A percentile compares a stretch with the other conserved stretches of the same genome.
Evolutionary conservation across 2,113 vertebrate species (phyloP).

Genomic region (Ardeotis arabs): DNA sequence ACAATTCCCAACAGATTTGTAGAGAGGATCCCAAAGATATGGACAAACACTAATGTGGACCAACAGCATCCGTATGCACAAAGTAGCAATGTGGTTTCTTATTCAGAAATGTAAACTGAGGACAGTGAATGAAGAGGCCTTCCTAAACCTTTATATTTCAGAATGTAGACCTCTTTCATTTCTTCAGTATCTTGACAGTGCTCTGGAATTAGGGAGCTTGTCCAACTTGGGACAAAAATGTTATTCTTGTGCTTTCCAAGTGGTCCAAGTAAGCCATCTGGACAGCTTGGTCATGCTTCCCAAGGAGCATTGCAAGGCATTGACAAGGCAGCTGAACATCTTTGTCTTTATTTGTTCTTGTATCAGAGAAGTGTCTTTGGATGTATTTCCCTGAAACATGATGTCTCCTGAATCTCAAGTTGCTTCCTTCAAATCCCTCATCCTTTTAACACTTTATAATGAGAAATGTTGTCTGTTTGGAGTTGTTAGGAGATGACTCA

Average conservation of each 20-base stretch:
- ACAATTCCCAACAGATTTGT: neutral
- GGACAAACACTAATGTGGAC: neutral
- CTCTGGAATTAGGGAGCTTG: neutral
- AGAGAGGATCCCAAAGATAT: neutral
- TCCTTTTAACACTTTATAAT: neutral
- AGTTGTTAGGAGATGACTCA: neutral
- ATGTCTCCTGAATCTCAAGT: neutral
- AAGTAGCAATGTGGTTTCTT: neutral
- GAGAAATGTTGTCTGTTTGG: neutral
- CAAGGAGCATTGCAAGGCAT: neutral
- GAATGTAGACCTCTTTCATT: neutral
- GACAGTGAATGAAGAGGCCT: neutral
- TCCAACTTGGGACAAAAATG: neutral
- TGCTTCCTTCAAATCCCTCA: neutral
- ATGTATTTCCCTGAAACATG: neutral
- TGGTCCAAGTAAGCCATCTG: neutral
- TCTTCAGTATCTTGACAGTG: neutral
- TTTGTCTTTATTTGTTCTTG: neutral
- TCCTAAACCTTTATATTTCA: neutral
- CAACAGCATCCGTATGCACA: fast-evolving
- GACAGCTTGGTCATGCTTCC: neutral
- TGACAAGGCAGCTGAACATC: neutral
- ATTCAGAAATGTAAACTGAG: neutral
- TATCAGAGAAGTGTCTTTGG: neutral
- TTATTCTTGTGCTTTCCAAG: neutral